Base-by-base conservation (phyloP, 2,113 vertebrate genomes). In the Corythornis vintsioides region DNA sequence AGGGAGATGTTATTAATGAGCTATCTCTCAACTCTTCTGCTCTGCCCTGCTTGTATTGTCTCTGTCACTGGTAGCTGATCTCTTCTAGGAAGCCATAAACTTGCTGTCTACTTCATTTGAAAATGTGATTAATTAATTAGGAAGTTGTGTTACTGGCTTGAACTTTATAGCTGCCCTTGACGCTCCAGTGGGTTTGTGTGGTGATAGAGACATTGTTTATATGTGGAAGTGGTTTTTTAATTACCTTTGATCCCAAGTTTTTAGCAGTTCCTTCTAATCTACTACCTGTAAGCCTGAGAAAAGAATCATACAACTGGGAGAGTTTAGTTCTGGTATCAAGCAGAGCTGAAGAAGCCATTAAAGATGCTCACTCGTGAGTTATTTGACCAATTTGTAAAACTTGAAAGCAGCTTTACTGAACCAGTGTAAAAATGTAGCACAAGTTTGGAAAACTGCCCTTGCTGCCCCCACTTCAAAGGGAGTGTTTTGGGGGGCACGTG, bases 271-370 rank as follows among this genome's bases (percentile, higher is more conserved):
- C 21, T 61, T 94, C 57, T 94, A 15, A 66, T 73, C 63, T 86
- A 1, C 66, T 73, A 22, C 53, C 56, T 83, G 33, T 89, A 73
- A 87, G 26, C 83, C 67, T 80, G 77, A 67, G 40, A 61, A 42
- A 75, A 83, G 16, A 33, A 81, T 69, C 31, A 17, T 67, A 20
- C 70, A 81, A 63, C 50, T 71, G 89, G 56, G 70, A 89, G 76
- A 88, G 38, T 93, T 93, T 94, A 95, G 88, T 95, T 87, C 71
- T 84, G 82, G 15, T 89, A 70, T 71, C 47, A 93, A 24, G 48
- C 45, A 66, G 76, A 77, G 61, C 50, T 94, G 90, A 88, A 63
- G 65, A 90, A 92, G 55, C 88, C 80, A 42, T 94, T 92, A 63
- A 90, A 72, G 80, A 40, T 42, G 22, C 82, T 96, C 87, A 38